Evolutionary conservation across 2,888 invertebrate species (phyloP).

Genomic region (Therioaphis trifolii): DNA sequence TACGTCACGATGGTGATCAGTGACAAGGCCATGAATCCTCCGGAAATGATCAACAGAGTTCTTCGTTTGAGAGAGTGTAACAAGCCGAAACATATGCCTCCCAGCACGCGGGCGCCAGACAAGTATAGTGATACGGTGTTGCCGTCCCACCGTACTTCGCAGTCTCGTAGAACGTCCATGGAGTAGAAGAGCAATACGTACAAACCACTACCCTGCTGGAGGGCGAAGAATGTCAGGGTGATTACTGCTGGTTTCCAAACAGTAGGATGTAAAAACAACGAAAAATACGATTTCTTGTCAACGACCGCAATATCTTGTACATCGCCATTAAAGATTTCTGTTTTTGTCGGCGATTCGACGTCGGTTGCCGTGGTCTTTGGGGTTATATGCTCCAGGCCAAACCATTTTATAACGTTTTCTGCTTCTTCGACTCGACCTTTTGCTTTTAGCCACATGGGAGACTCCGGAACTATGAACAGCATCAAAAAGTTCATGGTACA

Average conservation of each 20-base stretch:
- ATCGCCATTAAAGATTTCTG: background rate
- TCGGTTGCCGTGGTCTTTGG: background rate
- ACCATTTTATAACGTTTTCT: background rate
- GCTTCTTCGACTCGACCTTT: constrained; percentile 16
- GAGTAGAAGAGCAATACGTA: constrained; percentile 37
- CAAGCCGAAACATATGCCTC: background rate
- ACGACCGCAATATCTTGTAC: too few relatives aligned
- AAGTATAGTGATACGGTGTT: background rate
- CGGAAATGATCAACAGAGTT: background rate
- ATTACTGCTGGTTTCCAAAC: constrained; percentile 43
- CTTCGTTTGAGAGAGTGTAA: background rate
- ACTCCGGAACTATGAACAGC: constrained; percentile 45
- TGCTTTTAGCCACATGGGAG: constrained; percentile 52
- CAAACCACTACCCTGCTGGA: constrained; percentile 38
- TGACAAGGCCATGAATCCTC: constrained; percentile 23
- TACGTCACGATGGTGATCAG: constrained; percentile 18
- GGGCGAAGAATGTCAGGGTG: background rate
- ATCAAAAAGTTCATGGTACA: background rate
- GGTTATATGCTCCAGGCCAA: background rate
- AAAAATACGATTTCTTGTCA: too few relatives aligned
- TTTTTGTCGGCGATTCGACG: background rate
- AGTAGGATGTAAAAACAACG: background rate
- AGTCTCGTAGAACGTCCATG: background rate
- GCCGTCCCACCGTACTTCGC: background rate
- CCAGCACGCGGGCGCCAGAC: background rate